Evolutionary conservation across 2,888 invertebrate genomes (phyloP).

Genomic region (Drosophila macrospina): DNA sequence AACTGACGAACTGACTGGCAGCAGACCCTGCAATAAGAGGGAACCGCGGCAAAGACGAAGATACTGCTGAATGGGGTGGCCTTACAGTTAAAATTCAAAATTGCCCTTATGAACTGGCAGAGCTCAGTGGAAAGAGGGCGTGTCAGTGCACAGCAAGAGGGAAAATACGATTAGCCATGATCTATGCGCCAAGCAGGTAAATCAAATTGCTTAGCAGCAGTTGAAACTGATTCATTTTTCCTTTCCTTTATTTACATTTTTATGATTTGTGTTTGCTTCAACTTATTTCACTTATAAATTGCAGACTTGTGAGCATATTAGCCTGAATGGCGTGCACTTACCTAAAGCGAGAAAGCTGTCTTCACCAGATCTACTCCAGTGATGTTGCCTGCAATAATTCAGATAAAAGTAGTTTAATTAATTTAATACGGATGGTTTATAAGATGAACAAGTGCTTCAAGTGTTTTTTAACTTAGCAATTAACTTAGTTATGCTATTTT

Average conservation of each 20-base stretch:
- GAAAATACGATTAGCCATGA: slow-evolving; percentile 41
- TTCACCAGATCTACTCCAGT: slow-evolving; percentile 26
- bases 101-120: slow-evolving; percentile 47
- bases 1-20: slow-evolving; percentile 28
- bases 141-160: neutral
- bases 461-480: neutral
- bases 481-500: neutral
- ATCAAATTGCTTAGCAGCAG: slow-evolving; percentile 43
- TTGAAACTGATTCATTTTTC: slow-evolving; percentile 9
- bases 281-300: slow-evolving; percentile 32
- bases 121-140: neutral
- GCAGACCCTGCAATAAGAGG: slow-evolving; percentile 5
- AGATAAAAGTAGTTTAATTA: slow-evolving; percentile 14
- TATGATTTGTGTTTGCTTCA: slow-evolving; percentile 1
- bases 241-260: slow-evolving; percentile 3
- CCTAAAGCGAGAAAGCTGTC: slow-evolving; percentile 52
- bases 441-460: too few species aligned
- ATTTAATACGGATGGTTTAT: neutral
- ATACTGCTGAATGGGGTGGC: slow-evolving; percentile 1
- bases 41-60: slow-evolving; percentile 11
- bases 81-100: slow-evolving; percentile 42
- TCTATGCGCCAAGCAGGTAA: slow-evolving; percentile 41
- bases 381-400: slow-evolving; percentile 32
- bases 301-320: slow-evolving; percentile 22
- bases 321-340: slow-evolving; percentile 34